Percentiles rank a stretch among this genome's conserved stretches.
These are phyloP conservation scores for Rhinichthys klamathensis DNA, from an alignment of 2,113 vertebrate genomes.

Conservation along the genomic window DNA sequence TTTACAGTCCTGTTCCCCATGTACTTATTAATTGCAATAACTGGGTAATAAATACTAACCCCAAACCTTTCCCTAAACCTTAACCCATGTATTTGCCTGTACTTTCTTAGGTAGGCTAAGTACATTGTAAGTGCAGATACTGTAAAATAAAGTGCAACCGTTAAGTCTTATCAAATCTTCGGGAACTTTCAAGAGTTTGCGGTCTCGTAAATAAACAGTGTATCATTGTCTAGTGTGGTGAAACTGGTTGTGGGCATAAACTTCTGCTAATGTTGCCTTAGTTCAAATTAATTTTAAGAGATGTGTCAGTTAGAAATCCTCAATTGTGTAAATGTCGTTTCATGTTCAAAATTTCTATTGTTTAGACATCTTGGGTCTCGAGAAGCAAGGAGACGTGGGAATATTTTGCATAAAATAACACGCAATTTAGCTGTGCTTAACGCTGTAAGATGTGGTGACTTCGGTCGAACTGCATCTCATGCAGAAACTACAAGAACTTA, in stretches of 20 bases:
- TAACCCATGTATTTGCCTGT: too few species aligned
- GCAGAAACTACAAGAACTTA: constrained; percentile 32
- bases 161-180: neutral
- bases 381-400: constrained; percentile 8
- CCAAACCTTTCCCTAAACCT: too few species aligned
- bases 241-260: neutral
- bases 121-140: too few species aligned
- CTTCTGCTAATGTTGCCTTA: neutral
- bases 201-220: neutral
- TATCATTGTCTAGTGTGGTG: neutral
- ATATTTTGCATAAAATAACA: constrained; percentile 18
- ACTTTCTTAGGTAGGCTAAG: too few species aligned
- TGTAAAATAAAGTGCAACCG: too few species aligned
- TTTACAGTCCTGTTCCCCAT: too few species aligned
- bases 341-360: neutral
- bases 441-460: constrained; percentile 18
- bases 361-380: neutral
- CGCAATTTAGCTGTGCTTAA: constrained; percentile 13
- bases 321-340: neutral
- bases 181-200: neutral
- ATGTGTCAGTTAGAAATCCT: neutral
- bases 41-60: too few species aligned
- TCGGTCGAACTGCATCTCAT: constrained; percentile 22
- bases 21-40: too few species aligned
- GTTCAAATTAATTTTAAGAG: neutral